Conservation (phyloP, 2,888 invertebrate genomes). For the Galeruca laticollis region DNA sequence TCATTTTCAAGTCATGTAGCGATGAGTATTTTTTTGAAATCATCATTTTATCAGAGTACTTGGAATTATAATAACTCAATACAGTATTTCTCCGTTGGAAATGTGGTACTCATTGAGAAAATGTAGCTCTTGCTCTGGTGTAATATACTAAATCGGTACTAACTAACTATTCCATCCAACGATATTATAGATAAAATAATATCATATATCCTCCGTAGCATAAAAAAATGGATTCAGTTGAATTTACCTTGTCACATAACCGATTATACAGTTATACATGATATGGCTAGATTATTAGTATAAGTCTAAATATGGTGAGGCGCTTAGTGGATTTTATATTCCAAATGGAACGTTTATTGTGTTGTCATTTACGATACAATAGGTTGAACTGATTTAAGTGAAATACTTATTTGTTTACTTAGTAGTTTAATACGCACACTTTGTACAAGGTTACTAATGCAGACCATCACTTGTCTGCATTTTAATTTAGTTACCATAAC, state of each 20-base stretch:
- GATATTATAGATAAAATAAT: no score
- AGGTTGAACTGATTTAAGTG: neutral
- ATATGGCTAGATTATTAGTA: constrained; percentile 2
- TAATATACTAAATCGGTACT: no score
- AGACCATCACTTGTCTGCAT: constrained; percentile 7
- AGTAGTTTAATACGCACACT: constrained; percentile 6
- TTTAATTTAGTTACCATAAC: neutral
- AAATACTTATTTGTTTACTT: constrained; percentile 7
- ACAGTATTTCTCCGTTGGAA: no score
- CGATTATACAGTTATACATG: neutral
- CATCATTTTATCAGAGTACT: no score
- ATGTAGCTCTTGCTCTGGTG: no score
- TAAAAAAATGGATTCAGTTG: neutral
- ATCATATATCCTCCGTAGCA: neutral
- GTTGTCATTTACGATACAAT: neutral
- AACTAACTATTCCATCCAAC: no score
- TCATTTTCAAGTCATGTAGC: no score
- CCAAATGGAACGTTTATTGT: constrained; percentile 8
- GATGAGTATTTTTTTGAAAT: no score
- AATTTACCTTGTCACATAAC: neutral
- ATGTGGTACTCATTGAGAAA: no score
- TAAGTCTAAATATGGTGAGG: constrained; percentile 1
- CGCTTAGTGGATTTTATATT: neutral
- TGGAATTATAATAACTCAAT: no score
- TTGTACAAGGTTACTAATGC: constrained; percentile 12